Evolutionary conservation across 2,888 invertebrate genomes (phyloP).

Genomic region (Pseudanteris insignis): DNA sequence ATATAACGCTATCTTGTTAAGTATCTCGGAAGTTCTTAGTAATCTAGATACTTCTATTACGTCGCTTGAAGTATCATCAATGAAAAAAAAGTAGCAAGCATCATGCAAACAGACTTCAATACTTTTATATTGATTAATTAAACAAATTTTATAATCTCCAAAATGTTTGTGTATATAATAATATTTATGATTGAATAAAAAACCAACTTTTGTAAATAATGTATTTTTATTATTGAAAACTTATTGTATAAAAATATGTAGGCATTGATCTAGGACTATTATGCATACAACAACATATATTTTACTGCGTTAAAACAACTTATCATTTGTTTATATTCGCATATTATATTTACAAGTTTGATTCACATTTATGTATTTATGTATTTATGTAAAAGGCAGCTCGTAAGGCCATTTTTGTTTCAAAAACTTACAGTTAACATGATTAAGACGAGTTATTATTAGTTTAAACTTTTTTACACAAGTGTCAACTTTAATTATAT

Average conservation of each 20-base stretch:
- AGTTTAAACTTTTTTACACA: constrained; percentile 45
- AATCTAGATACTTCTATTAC: constrained; percentile 66
- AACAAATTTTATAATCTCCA: no score
- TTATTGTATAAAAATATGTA: constrained; percentile 62
- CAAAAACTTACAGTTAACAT: constrained; percentile 53
- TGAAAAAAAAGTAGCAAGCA: constrained; percentile 59
- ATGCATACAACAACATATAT: constrained; percentile 55
- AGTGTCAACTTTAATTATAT: constrained; percentile 27
- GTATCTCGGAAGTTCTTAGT: constrained; percentile 67
- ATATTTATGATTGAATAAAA: no score
- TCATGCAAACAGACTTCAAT: no score
- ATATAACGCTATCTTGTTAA: constrained; percentile 68
- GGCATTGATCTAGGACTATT: constrained; percentile 57
- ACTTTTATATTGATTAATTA: no score
- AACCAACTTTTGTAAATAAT: constrained; percentile 49
- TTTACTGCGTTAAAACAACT: constrained; percentile 57
- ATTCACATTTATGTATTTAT: constrained; percentile 35
- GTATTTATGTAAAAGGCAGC: constrained; percentile 53
- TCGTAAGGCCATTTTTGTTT: no score
- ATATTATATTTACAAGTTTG: constrained; percentile 52
- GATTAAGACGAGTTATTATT: constrained; percentile 54
- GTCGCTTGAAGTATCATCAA: constrained; percentile 64
- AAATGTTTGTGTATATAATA: no score
- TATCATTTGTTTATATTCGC: constrained; percentile 53
- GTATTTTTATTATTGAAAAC: constrained; percentile 53